A percentile compares a stretch with the other conserved stretches of the same genome.
These are phyloP conservation scores for Pachycephala philippinensis DNA, from an alignment of 2,113 vertebrate genomes.

Conservation along the genomic window DNA sequence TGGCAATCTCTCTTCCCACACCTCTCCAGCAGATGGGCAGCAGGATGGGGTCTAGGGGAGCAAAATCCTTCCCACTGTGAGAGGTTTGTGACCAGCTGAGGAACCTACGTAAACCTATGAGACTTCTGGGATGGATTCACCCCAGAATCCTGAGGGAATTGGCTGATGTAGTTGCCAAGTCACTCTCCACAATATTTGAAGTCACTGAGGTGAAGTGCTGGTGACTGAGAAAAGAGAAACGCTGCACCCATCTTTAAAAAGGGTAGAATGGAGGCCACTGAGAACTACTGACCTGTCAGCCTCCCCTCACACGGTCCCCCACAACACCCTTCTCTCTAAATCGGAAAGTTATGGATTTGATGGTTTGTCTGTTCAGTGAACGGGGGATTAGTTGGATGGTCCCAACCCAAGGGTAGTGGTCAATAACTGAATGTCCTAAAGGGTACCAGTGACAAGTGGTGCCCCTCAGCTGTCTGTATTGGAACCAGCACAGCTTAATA, in stretches of 20 bases:
- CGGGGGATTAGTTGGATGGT: not conserved
- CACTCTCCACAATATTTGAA: not conserved
- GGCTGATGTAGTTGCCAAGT: not conserved
- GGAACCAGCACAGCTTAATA: not conserved
- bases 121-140: too few relatives aligned
- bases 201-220: not conserved
- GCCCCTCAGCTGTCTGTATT: not conserved
- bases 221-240: not conserved
- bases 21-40: not conserved
- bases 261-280: not conserved
- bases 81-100: not conserved
- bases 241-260: not conserved
- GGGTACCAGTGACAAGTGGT: not conserved
- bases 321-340: not conserved
- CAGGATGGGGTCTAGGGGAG: not conserved
- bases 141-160: not conserved
- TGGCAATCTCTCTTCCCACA: not conserved
- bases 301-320: not conserved
- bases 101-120: not conserved
- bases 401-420: not conserved
- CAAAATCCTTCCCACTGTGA: not conserved
- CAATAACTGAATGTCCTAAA: not conserved
- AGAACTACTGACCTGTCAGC: not conserved
- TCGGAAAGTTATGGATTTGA: rapidly evolving
- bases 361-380: not conserved